phyloP scores from a whole-genome alignment of 2,888 invertebrate species.

The Coecobrya sp. region DNA sequence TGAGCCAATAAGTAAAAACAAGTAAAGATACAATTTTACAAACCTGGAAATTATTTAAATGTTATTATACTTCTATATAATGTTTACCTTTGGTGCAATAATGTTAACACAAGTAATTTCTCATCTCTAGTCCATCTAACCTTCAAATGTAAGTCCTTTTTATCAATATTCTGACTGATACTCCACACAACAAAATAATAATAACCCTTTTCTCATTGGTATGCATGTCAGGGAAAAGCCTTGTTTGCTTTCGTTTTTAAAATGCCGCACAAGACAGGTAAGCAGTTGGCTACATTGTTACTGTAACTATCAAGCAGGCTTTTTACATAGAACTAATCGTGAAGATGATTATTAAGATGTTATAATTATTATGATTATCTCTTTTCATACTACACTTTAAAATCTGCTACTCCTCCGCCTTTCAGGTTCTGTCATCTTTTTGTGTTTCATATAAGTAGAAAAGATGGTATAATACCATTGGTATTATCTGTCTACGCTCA shows the following conservation, averaged over 20 bases:
- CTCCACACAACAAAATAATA: too few relatives aligned
- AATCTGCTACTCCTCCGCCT: constrained; percentile 59
- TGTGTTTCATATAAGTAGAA: background rate
- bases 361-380: constrained; percentile 66
- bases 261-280: constrained; percentile 25
- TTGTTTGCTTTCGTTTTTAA: constrained; percentile 42
- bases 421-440: background rate
- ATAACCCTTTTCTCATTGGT: constrained; percentile 39
- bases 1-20: too few relatives aligned
- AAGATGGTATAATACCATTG: constrained; percentile 11
- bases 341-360: constrained; percentile 61
- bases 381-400: constrained; percentile 59
- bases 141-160: too few relatives aligned
- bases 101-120: too few relatives aligned
- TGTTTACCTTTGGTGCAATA: too few relatives aligned
- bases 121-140: too few relatives aligned
- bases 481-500: too few relatives aligned
- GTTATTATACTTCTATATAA: too few relatives aligned
- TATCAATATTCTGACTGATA: too few relatives aligned
- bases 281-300: constrained; percentile 20
- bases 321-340: background rate
- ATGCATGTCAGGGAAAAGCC: constrained; percentile 32
- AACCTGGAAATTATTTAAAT: too few relatives aligned
- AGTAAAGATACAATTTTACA: too few relatives aligned
- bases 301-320: background rate